Percentiles rank a stretch among this genome's conserved stretches.
Conservation (phyloP, 2,888 invertebrate species). For the Pristionchus entomophagus region DNA sequence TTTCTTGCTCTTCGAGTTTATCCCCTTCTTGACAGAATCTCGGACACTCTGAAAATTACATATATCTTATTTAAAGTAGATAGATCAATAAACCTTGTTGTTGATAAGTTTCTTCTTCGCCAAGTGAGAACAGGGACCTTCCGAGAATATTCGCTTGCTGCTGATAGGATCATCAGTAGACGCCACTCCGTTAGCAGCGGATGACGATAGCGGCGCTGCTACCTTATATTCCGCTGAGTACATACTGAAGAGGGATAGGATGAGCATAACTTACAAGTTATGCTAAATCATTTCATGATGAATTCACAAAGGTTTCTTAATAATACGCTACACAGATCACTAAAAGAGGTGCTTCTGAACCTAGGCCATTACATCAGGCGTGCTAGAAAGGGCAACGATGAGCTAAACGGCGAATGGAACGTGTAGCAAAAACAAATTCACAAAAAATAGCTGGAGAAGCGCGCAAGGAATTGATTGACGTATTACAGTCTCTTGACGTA, state of each 20-base stretch:
- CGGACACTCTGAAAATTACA: not conserved
- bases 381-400: too few species aligned
- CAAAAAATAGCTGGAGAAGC: too few species aligned
- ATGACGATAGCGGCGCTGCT: not conserved
- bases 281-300: too few species aligned
- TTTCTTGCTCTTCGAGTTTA: not conserved
- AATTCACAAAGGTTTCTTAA: too few species aligned
- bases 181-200: not conserved
- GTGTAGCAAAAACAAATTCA: too few species aligned
- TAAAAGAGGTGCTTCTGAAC: too few species aligned
- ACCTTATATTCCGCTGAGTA: not conserved
- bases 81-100: constrained; percentile 44
- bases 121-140: constrained; percentile 47
- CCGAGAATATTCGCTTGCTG: not conserved
- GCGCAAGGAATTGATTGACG: too few species aligned
- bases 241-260: not conserved
- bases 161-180: not conserved
- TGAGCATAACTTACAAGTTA: too few species aligned
- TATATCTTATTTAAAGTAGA: not conserved
- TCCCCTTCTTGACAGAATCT: constrained; percentile 3
- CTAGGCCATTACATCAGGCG: too few species aligned
- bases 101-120: constrained; percentile 48
- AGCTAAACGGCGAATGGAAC: too few species aligned
- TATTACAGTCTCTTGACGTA: too few species aligned
- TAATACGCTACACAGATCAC: too few species aligned